Evolutionary conservation across 2,888 invertebrate species (phyloP), one percentile per base, ranked within the genome.

Genomic region (Cosmia trapezina): DNA sequence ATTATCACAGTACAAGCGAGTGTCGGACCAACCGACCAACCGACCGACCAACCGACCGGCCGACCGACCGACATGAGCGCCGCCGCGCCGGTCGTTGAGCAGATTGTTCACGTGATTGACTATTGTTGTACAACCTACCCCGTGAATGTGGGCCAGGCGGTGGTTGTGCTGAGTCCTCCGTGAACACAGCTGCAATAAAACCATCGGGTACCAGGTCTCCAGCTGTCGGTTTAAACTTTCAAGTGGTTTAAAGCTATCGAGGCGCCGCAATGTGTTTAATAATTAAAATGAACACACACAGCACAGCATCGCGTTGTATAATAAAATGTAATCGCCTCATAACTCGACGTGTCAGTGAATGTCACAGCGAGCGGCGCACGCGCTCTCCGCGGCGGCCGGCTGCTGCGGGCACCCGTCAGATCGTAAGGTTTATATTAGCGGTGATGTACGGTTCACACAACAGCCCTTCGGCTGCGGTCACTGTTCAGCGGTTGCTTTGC

Each of bases 101-200:
- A 41, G 19, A 56, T 57, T 53, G 76, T 45, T 64, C 72, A 33
- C 41, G 14, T 69, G 56, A 80, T 68, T 64, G 67, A 54, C 59
- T 59, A 68, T 78, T 80, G 62, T 73, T 49, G 56, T n/a, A 54
- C 19, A 4, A 28, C 9, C 14, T 51, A 8, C 62, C 49, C 54
- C 47, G n/a, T 59, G 53, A 22, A 59, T 54, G 59, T 28, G n/a
- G 1, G 14, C 14, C 12, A 49, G 22, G 19, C 7, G 37, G n/a
- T 12, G 2, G 61, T n/a, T 41, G 2, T 22, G 17, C 37, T 11
- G n/a, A 33, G 11, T 28, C 37, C n/a, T 51, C 45, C n/a, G 12
- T 12, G 53, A 28, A 51, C 19, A 59, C 22, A 9, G 33, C 28
- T 41, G 43, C 43, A 14, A 14, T 28, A 6, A 19, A 17, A 22